Percentiles rank a stretch among this genome's conserved stretches.
phyloP scores from a whole-genome alignment of 2,888 invertebrate species.

The Beris morrisii region DNA sequence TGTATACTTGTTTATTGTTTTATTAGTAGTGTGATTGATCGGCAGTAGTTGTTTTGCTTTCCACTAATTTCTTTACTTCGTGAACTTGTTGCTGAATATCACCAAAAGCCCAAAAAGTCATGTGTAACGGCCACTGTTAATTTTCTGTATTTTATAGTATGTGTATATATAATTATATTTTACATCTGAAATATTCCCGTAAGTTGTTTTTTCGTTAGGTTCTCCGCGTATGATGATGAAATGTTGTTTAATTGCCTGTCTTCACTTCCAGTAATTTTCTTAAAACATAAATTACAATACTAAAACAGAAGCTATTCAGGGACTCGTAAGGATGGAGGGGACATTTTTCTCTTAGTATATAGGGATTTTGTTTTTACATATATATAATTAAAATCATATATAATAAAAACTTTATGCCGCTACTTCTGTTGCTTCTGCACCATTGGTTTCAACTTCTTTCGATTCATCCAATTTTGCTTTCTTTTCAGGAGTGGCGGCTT shows the following conservation, averaged over 20 bases:
- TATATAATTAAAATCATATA: constrained; percentile 40
- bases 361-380: constrained; percentile 41
- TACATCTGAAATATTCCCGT: constrained; percentile 34
- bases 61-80: constrained; percentile 10
- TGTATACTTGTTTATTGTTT: constrained; percentile 2
- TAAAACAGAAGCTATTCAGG: constrained; percentile 34
- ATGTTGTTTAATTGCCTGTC: not conserved
- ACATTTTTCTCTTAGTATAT: constrained; percentile 1
- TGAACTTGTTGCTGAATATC: constrained; percentile 42
- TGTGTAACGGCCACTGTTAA: constrained; percentile 20
- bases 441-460: constrained; percentile 52
- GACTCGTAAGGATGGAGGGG: not conserved
- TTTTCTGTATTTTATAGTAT: constrained; percentile 16
- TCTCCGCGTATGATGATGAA: not conserved
- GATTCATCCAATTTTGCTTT: constrained; percentile 56
- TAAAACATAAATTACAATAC: constrained; percentile 39
- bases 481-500: constrained; percentile 55
- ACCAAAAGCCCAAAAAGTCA: constrained; percentile 37
- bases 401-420: constrained; percentile 51
- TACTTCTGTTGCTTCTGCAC: constrained; percentile 56
- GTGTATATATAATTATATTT: constrained; percentile 32
- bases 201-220: not conserved
- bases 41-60: constrained; percentile 21
- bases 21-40: constrained; percentile 18
- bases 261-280: constrained; percentile 6